Base-by-base conservation (phyloP, 2,113 vertebrate species). In the Ia io region DNA sequence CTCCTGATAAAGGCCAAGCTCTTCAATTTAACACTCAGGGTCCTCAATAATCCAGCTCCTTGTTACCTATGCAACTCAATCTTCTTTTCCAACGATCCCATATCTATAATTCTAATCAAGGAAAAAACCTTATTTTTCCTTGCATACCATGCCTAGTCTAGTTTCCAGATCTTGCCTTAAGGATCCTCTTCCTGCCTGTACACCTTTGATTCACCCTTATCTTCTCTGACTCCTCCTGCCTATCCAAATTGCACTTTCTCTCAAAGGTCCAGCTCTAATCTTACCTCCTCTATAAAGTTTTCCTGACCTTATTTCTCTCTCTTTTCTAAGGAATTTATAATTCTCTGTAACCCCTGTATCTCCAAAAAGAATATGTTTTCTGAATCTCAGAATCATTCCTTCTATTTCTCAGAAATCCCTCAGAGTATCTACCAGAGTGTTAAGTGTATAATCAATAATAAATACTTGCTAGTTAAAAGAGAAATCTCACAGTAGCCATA, bases 401-500 rank as follows among this genome's bases (percentile, higher is more conserved):
- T 78, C 59, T 90, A 77, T 30, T 80, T 88, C 70, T 84, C 30
- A 78, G 77, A 49, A 95, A 84, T 78, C 30, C 18, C 61, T 37
- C 49, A 69, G 11, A 79, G 30, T 74, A 93, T 18, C 47, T 32
- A 82, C 6, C 59, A 65, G 17, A 88, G n/a, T 37, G 47, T 73
- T 78, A 80, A 79, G 30, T 63, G 80, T 28, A 88, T 25, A 86
- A 92, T 85, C 18, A 84, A 63, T 84, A 96, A 76, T 70, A 91
- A 78, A 87, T 25, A 74, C 32, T 78, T 83, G 40, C 76, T 71
- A 35, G 53, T 49, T 65, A 44, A 74, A 93, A 67, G 25, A 65
- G 20, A 44, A 78, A 18, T n/a, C 42, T 93, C 76, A 59, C 16
- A 35, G 65, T 71, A 80, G 59, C 32, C 49, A 32, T 22, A 14